Percentiles rank a stretch among this genome's conserved stretches.
Evolutionary conservation across 37 sponge, comb jelly and placozoan species (phyloP).

Genomic region (Sycon ciliatum): DNA sequence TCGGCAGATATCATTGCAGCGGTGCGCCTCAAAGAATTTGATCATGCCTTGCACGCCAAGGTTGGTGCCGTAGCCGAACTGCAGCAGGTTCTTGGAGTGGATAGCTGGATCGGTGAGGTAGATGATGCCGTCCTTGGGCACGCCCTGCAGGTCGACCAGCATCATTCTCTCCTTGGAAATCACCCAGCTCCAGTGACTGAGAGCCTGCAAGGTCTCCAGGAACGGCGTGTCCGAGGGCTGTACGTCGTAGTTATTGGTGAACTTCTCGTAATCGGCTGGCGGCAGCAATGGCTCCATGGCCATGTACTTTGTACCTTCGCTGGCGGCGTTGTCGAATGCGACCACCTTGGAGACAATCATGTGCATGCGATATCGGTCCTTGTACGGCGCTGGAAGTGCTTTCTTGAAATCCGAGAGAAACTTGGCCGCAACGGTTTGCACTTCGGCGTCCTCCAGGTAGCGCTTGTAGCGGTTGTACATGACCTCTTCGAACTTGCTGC

Average conservation of each 20-base stretch:
- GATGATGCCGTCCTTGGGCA: not conserved
- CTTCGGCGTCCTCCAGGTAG: constrained; percentile 35
- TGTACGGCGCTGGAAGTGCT: constrained; percentile 3
- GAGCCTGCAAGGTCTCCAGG: constrained; percentile 51
- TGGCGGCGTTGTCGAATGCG: not conserved
- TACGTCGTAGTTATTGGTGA: constrained; percentile 49
- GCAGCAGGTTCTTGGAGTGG: constrained; percentile 13
- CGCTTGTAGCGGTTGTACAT: constrained; percentile 31
- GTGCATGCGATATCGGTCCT: not conserved
- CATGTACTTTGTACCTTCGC: constrained; percentile 19
- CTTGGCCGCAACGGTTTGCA: constrained; percentile 33
- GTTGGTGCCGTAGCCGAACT: too few species aligned
- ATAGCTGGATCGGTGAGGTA: constrained; percentile 61
- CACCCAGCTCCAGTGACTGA: constrained; percentile 56
- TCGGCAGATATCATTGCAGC: constrained; percentile 37
- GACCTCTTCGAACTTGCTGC: constrained; percentile 13
- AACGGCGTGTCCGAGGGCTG: constrained; percentile 19
- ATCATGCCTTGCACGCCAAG: constrained; percentile 36
- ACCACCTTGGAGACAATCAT: constrained; percentile 32
- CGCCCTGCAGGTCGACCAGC: constrained; percentile 54
- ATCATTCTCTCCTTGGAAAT: constrained; percentile 38
- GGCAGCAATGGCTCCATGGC: constrained; percentile 27
- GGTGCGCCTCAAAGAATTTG: constrained; percentile 48
- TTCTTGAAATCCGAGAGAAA: constrained; percentile 52
- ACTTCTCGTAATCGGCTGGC: constrained; percentile 51